Evolutionary conservation across 2,888 invertebrate species (phyloP), one percentile per base, ranked within the genome.

Genomic region (Spodoptera littoralis): DNA sequence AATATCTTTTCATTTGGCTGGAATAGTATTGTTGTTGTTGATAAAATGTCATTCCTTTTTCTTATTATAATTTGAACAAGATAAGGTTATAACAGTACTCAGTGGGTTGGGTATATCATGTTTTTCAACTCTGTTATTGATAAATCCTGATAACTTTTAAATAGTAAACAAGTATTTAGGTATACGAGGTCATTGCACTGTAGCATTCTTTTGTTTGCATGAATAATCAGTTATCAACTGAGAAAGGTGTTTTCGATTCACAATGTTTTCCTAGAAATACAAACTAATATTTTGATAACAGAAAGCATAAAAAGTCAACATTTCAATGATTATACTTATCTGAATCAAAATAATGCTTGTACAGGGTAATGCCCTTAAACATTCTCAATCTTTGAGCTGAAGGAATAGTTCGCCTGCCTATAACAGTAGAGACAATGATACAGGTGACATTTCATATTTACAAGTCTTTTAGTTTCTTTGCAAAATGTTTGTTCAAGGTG

Each of bases 161-260:
- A 59, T 44, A 59, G 53, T 71, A 71, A 69, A 71, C 59, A 71
- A 54, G 30, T 44, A 44, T 47, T 71, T 65, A 71, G 52, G 60
- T 71, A 49, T 44, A 22, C 54, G 41, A 54, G 72, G 72, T 72
- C 66, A 72, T 51, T 30, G 53, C 42, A 55, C 69, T 54, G 43
- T 9, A 30, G 46, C 30, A 55, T 45, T 56, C 53, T 65, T 59
- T 65, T 71, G 52, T 69, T 65, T 59, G 48, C 41, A 45, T 65
- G 45, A 59, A 65, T 53, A 65, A 65, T 71, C 36, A 58, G 57
- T 48, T 70, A 70, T 48, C 30, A 65, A 71, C 12, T 0, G 9
- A 68, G 44, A 58, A 52, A 65, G 44, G 58, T 65, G 42, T 42
- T 27, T 43, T 42, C 12, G 22, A 48, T 47, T 41, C 22, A 60